Conservation (phyloP, 2,888 invertebrate species). For the Petrolisthes manimaculis region DNA sequence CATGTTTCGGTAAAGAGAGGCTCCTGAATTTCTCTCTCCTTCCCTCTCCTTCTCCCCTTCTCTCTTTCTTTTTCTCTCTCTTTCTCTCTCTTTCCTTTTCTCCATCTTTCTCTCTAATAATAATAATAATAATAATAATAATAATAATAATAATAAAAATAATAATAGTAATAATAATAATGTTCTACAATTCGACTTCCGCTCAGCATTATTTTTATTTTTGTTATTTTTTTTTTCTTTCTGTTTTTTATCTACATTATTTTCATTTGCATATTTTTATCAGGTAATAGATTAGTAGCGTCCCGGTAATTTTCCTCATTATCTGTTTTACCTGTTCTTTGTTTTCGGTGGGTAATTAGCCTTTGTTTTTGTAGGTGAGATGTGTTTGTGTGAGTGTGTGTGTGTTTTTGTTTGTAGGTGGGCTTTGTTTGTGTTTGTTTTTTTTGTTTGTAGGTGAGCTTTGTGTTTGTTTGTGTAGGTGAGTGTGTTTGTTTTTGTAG, state of each 20-base stretch:
- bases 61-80: neutral
- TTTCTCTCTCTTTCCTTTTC: conserved; percentile 5
- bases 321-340: no score
- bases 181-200: no score
- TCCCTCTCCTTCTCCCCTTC: neutral
- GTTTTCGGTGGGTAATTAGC: no score
- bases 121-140: neutral
- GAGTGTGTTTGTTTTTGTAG: neutral
- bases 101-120: neutral
- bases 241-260: neutral
- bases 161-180: neutral
- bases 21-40: neutral
- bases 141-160: neutral
- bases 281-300: no score
- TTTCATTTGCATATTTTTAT: neutral
- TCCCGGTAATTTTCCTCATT: no score
- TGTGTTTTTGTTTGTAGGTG: neutral
- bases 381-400: neutral
- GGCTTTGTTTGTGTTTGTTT: neutral
- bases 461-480: neutral
- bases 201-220: no score
- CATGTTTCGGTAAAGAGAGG: no score
- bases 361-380: no score
- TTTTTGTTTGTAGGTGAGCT: no score
- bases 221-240: neutral